Conservation (phyloP, 2,113 vertebrate genomes). For the Pycnonotus jocosus region DNA sequence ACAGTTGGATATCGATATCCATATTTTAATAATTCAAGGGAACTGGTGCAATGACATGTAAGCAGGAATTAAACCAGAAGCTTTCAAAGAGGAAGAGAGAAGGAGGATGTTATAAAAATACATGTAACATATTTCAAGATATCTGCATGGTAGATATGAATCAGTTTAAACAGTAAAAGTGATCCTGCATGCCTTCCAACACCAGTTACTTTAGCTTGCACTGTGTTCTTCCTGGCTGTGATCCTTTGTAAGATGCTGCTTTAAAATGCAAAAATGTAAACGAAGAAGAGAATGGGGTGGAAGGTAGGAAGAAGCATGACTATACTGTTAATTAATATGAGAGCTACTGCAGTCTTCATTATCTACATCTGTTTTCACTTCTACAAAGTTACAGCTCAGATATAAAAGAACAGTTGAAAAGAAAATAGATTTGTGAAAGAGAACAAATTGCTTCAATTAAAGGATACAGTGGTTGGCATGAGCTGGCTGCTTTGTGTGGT, state of each 20-base stretch:
- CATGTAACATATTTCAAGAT: not conserved
- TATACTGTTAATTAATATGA: not conserved
- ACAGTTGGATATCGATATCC: too few relatives aligned
- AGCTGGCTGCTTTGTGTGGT: not conserved
- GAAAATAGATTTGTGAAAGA: not conserved
- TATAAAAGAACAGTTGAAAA: not conserved
- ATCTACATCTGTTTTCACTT: not conserved
- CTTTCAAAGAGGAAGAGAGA: not conserved
- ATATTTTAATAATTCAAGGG: too few relatives aligned
- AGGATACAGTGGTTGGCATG: not conserved
- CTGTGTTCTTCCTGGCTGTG: not conserved
- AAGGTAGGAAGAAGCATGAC: not conserved
- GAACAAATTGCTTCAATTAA: constrained; percentile 14
- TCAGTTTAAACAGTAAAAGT: not conserved
- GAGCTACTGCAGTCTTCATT: not conserved
- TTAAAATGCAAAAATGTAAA: not conserved
- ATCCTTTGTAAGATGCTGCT: not conserved
- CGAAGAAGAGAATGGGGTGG: not conserved
- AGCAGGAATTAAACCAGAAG: not conserved
- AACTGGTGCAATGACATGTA: not conserved
- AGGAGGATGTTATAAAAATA: not conserved
- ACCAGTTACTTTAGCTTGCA: not conserved
- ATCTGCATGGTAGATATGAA: not conserved
- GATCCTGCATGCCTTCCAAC: not conserved
- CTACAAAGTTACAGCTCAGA: not conserved